Percentiles rank a stretch among this genome's conserved stretches.
Conservation (phyloP, 2,888 invertebrate genomes). For the Mycalesis mineus region DNA sequence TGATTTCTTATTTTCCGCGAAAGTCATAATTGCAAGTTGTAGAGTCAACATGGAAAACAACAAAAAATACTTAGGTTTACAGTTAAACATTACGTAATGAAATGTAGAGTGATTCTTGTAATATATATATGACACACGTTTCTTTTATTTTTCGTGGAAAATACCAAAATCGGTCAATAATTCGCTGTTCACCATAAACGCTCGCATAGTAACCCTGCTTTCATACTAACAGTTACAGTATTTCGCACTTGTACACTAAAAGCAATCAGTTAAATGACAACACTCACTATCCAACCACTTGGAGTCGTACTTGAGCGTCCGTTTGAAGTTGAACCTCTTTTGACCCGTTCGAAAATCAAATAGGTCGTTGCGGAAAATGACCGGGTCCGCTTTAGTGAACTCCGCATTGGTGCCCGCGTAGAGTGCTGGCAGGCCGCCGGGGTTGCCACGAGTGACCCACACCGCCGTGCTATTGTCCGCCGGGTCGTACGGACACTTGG, state of each 20-base stretch:
- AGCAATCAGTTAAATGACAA: conserved; percentile 11
- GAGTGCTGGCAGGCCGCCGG: conserved; percentile 80
- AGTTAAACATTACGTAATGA: too few relatives aligned
- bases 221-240: too few relatives aligned
- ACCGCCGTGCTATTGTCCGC: conserved; percentile 86
- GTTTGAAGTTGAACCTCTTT: conserved; percentile 80
- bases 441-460: conserved; percentile 83
- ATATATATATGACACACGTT: too few relatives aligned
- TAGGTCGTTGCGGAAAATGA: conserved; percentile 84
- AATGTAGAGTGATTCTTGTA: too few relatives aligned
- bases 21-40: too few relatives aligned
- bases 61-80: too few relatives aligned
- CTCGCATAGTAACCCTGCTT: too few relatives aligned
- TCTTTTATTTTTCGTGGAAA: too few relatives aligned
- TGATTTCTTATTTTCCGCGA: too few relatives aligned
- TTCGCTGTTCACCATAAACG: too few relatives aligned
- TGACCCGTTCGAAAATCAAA: conserved; percentile 79
- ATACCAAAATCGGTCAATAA: too few relatives aligned
- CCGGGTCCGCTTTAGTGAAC: conserved; percentile 84
- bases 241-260: neutral
- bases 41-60: too few relatives aligned
- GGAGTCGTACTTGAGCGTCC: conserved; percentile 83
- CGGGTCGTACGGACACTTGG: conserved; percentile 85
- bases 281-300: conserved; percentile 86
- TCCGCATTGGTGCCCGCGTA: conserved; percentile 87